A percentile compares a stretch with the other conserved stretches of the same genome.
These are phyloP conservation scores for Latheticus oryzae DNA, from an alignment of 2,888 invertebrate genomes.

Conservation along the genomic window DNA sequence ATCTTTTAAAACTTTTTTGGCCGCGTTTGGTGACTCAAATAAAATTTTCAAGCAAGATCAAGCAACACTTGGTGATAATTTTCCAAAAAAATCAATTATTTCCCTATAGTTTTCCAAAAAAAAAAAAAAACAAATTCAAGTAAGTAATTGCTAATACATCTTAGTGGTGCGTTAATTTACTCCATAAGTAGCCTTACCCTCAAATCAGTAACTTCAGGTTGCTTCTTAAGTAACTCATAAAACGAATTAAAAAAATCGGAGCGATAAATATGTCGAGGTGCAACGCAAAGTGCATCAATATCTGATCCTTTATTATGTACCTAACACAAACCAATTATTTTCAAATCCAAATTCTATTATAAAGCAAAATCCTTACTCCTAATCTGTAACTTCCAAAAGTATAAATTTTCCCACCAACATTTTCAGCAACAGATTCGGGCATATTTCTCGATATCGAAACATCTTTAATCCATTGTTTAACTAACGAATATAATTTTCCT, in stretches of 20 bases:
- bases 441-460: slow-evolving; percentile 91
- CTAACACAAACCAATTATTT: slow-evolving; percentile 58
- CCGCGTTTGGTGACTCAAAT: too few species aligned
- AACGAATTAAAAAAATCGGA: slow-evolving; percentile 96
- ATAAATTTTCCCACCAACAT: slow-evolving; percentile 97
- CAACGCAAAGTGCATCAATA: slow-evolving; percentile 98
- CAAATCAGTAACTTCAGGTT: slow-evolving; percentile 86
- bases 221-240: slow-evolving; percentile 87
- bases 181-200: slow-evolving; percentile 71
- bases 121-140: too few species aligned
- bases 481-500: slow-evolving; percentile 88
- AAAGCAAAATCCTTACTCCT: slow-evolving; percentile 71
- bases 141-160: too few species aligned
- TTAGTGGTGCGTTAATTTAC: too few species aligned
- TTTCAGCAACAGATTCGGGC: slow-evolving; percentile 89
- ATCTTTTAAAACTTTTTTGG: too few species aligned
- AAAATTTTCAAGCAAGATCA: too few species aligned
- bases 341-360: too few species aligned
- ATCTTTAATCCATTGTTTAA: slow-evolving; percentile 94
- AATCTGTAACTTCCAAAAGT: slow-evolving; percentile 98
- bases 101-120: too few species aligned
- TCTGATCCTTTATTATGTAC: slow-evolving; percentile 98
- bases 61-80: too few species aligned
- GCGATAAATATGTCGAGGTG: slow-evolving; percentile 94
- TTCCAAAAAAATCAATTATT: too few species aligned